phyloP scores from a whole-genome alignment of 2,888 invertebrate genomes.

The Parnassius smintheus region DNA sequence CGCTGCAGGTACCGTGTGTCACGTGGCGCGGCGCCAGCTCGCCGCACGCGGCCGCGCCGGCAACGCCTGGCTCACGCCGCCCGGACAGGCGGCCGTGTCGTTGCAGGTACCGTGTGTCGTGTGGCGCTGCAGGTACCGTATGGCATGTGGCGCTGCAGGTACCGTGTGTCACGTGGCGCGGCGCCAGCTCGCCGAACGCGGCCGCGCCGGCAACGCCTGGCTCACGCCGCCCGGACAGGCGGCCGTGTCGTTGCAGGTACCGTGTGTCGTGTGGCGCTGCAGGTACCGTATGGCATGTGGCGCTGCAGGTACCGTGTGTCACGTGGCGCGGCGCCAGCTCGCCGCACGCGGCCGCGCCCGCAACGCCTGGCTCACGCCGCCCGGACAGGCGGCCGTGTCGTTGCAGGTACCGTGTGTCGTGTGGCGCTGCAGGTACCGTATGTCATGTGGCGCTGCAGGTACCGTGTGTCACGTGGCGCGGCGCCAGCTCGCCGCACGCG shows the following conservation, averaged over 20 bases:
- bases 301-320: constrained; percentile 85
- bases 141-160: constrained; percentile 84
- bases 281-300: too few relatives aligned
- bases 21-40: too few relatives aligned
- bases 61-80: too few relatives aligned
- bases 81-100: background rate
- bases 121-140: too few relatives aligned
- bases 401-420: background rate
- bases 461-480: background rate
- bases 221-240: background rate
- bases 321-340: too few relatives aligned
- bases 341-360: too few relatives aligned
- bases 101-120: background rate
- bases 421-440: too few relatives aligned
- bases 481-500: background rate
- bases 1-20: constrained; percentile 85
- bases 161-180: background rate
- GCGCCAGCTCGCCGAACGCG: background rate
- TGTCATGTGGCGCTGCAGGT: constrained; percentile 84
- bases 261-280: constrained; percentile 1
- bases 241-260: background rate
- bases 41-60: too few relatives aligned
- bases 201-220: background rate
- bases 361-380: too few relatives aligned
- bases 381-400: background rate